Evolutionary conservation across 2,888 invertebrate genomes (phyloP), one percentile per base, ranked within the genome.

Genomic region (Leucania comma): DNA sequence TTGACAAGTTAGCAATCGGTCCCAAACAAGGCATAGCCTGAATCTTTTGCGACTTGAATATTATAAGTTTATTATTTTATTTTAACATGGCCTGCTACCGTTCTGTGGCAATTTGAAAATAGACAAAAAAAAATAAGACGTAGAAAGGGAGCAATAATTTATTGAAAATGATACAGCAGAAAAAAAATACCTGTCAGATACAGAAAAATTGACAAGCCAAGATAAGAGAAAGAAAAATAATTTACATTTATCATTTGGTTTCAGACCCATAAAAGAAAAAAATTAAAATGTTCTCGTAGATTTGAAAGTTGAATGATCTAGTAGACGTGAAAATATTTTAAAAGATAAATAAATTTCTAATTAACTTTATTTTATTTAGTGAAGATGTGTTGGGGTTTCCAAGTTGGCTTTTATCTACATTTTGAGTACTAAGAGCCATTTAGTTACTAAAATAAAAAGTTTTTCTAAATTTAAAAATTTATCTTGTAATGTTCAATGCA

Each of bases 281-380:
- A 29, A 42, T 2, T 22, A 32, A n/a, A 50, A 32, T 0, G 2
- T 60, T 24, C 64, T 32, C 12, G 0, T 32, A 22, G 26, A 32
- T 22, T 61, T 12, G 9, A 64, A 26, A 71, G 29, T 65, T 65
- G 38, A 38, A 32, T 9, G 26, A 2, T 17, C 20, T 6, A 24
- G 1, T 20, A 1, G 3, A 58, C 57, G 48, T 50, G 20, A 53
- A 46, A 62, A 50, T 48, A 54, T 50, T 59, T 50, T 17, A 12
- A n/a, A 53, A 50, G 26, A 20, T 35, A 42, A 62, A 58, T 58
- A 51, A 38, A 46, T 48, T 48, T 48, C 29, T 24, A 38, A 42
- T 32, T 5, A 70, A 62, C 6, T 59, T 20, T 17, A 58, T 51
- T 69, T 50, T 57, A 72, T 53, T 57, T 32, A 60, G 12, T 62